These are phyloP conservation scores for Vultur gryphus DNA, from an alignment of 2,797 vertebrate species.

Conservation along the genomic window DNA sequence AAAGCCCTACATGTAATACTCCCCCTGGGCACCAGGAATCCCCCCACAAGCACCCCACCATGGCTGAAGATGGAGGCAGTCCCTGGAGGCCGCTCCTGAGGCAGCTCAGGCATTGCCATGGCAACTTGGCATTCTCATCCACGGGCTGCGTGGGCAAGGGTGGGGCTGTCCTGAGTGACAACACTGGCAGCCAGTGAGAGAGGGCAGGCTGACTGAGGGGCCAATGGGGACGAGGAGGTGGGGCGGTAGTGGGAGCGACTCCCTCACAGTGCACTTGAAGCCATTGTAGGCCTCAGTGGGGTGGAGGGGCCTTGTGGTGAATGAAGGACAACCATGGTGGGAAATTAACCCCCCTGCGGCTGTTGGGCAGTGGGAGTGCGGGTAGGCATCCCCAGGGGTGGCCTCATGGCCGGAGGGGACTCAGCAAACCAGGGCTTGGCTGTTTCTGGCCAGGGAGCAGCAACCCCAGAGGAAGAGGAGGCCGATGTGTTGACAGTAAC, in stretches of 20 bases:
- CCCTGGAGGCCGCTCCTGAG: too few relatives aligned
- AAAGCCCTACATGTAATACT: too few relatives aligned
- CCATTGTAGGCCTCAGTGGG: too few relatives aligned
- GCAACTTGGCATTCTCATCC: neutral
- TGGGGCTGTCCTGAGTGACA: neutral
- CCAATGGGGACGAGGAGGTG: neutral
- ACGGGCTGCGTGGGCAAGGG: too few relatives aligned
- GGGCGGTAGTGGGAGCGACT: rapidly evolving
- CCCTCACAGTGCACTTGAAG: neutral
- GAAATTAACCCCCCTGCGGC: rapidly evolving
- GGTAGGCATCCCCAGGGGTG: too few relatives aligned
- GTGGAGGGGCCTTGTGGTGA: neutral
- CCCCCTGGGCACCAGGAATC: rapidly evolving
- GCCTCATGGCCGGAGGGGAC: neutral
- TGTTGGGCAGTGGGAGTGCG: neutral
- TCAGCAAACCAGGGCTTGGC: neutral
- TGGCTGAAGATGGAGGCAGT: neutral
- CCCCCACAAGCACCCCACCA: too few relatives aligned
- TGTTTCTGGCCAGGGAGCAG: neutral
- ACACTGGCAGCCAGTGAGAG: neutral
- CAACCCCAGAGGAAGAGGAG: too few relatives aligned
- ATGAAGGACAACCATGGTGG: neutral
- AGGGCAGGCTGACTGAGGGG: neutral
- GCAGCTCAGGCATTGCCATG: too few relatives aligned
- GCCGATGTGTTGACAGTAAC: too few relatives aligned